These are phyloP conservation scores for Ceriagrion tenellum DNA, from an alignment of 2,888 invertebrate species.

Conservation along the genomic window DNA sequence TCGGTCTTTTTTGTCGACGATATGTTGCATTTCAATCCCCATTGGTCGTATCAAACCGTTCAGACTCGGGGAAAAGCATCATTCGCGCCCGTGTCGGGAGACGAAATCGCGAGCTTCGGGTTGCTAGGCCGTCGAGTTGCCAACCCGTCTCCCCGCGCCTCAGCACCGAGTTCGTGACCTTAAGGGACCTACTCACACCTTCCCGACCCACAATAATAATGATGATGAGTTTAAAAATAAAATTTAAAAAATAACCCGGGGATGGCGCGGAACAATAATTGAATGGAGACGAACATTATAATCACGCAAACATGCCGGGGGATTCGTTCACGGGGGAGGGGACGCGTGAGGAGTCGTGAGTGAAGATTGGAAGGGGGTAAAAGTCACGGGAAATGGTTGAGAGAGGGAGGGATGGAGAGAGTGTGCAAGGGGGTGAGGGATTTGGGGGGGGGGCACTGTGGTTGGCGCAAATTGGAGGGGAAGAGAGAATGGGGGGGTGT, in stretches of 20 bases:
- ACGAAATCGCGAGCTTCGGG: no score
- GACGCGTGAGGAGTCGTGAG: no score
- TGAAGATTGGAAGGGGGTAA: background rate
- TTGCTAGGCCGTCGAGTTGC: no score
- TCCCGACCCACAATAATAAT: background rate
- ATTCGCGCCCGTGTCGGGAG: no score
- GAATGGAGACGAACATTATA: background rate
- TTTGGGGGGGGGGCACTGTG: background rate
- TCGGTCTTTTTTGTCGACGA: no score
- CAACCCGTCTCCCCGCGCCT: no score
- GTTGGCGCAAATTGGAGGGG: background rate
- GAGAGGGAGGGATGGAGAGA: background rate
- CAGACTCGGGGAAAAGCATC: no score
- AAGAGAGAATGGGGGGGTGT: background rate
- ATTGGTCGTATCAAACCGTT: no score
- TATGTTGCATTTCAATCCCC: no score
- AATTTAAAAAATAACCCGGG: background rate
- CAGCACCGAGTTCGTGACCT: no score
- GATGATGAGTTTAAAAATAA: background rate
- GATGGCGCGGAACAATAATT: background rate
- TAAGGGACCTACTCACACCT: background rate
- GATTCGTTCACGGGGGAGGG: background rate
- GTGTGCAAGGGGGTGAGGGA: background rate
- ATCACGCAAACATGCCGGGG: background rate
- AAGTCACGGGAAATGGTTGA: constrained; percentile 12